A percentile compares a stretch with the other conserved stretches of the same genome.
These are phyloP conservation scores for Hemicordylus capensis DNA, from an alignment of 2,113 vertebrate species.

Conservation along the genomic window DNA sequence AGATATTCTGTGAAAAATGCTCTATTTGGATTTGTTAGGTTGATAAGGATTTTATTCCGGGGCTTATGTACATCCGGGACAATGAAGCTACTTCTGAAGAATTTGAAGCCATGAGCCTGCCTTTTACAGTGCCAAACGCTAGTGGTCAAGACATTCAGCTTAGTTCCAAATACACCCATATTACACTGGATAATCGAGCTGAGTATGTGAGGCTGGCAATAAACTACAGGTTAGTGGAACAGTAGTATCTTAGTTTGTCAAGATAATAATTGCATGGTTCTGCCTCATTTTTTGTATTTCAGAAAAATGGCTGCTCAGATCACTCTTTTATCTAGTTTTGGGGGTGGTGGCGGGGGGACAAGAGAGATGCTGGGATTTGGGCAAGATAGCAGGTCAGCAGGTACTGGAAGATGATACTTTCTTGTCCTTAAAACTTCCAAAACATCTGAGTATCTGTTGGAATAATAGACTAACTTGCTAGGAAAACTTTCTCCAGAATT, in stretches of 20 bases:
- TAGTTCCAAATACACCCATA: conserved; percentile 95
- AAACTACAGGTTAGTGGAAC: conserved; percentile 88
- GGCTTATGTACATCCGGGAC: conserved; percentile 98
- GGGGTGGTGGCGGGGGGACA: neutral
- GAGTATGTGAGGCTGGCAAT: conserved; percentile 97
- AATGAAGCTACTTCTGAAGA: conserved; percentile 95
- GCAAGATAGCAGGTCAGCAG: neutral
- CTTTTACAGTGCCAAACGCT: conserved; percentile 96
- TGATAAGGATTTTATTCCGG: conserved; percentile 99
- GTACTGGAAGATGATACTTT: neutral
- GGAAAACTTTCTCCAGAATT: neutral
- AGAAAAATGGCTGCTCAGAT: neutral
- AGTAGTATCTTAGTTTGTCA: neutral
- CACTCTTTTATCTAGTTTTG: neutral
- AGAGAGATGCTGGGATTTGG: neutral
- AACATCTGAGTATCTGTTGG: neutral
- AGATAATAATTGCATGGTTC: neutral
- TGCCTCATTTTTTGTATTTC: neutral
- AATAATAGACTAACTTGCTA: neutral
- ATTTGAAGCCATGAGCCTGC: conserved; percentile 96
- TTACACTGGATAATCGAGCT: conserved; percentile 92
- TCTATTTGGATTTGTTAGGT: conserved; percentile 77
- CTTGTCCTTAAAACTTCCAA: neutral
- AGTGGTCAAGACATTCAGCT: conserved; percentile 97
- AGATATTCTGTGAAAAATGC: neutral